A percentile compares a stretch with the other conserved stretches of the same genome.
Conservation (phyloP, 2,797 vertebrate species). For the Nannoperca australis region DNA sequence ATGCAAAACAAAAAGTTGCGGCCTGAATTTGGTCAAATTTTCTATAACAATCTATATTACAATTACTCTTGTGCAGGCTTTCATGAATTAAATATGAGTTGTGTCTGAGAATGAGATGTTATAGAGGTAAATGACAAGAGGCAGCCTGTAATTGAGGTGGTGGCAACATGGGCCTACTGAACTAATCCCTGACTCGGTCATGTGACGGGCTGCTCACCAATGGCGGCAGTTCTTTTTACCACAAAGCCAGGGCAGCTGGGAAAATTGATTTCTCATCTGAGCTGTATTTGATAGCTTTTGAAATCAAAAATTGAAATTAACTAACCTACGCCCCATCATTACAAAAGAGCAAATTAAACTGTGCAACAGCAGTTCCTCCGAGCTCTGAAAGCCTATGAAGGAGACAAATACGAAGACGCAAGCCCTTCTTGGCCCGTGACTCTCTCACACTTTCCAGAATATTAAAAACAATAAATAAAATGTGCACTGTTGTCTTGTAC, state of each 20-base stretch:
- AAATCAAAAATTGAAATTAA: slow-evolving; percentile 99
- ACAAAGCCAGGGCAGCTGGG: slow-evolving; percentile 99
- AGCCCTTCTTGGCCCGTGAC: slow-evolving; percentile 62
- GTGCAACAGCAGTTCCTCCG: slow-evolving; percentile 91
- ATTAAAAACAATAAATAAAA: slow-evolving; percentile 24
- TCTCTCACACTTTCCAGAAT: slow-evolving; percentile 25
- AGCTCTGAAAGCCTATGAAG: slow-evolving; percentile 89
- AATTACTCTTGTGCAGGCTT: slow-evolving; percentile 97
- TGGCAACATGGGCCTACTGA: slow-evolving; percentile 96
- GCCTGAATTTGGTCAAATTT: slow-evolving; percentile 92
- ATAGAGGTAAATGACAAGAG: slow-evolving; percentile 99
- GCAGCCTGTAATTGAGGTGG: slow-evolving; percentile 99
- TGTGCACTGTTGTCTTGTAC: slow-evolving; percentile 2
- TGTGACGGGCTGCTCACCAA: slow-evolving; percentile 90
- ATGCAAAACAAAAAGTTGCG: slow-evolving; percentile 91
- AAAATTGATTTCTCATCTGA: slow-evolving; percentile 99
- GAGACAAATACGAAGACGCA: slow-evolving; percentile 91
- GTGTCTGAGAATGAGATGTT: slow-evolving; percentile 99
- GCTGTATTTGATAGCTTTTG: slow-evolving; percentile 99
- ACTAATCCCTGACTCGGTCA: slow-evolving; percentile 97
- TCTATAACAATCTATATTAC: slow-evolving; percentile 98
- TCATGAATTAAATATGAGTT: slow-evolving; percentile 99
- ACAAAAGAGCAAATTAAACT: slow-evolving; percentile 99
- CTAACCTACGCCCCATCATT: slow-evolving; percentile 98
- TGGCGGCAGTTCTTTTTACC: slow-evolving; percentile 85